phyloP scores from a whole-genome alignment of 1,140 invertebrate genomes.

The Hyposmocoma kahamanoa region DNA sequence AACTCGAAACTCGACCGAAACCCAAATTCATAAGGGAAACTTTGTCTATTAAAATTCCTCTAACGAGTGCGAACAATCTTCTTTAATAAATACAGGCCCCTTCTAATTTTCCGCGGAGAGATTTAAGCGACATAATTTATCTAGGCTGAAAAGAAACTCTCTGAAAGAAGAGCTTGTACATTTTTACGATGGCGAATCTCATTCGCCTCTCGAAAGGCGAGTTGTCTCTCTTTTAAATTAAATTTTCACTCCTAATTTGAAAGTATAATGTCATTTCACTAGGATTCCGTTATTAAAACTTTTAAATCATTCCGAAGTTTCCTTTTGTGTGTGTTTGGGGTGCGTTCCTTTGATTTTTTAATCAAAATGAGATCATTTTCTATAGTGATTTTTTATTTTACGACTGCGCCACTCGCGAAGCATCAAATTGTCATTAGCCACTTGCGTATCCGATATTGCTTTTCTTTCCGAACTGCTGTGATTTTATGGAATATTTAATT shows the following conservation, averaged over 20 bases:
- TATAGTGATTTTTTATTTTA: conserved; percentile 72
- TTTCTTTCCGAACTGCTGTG: conserved; percentile 61
- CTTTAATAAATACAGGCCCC: conserved; percentile 69
- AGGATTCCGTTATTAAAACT: conserved; percentile 74
- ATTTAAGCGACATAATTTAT: conserved; percentile 69
- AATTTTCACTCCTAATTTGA: conserved; percentile 76
- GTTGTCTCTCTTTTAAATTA: conserved; percentile 74
- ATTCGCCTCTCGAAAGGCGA: conserved; percentile 65
- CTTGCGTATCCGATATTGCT: conserved; percentile 68
- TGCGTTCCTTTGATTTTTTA: conserved; percentile 67
- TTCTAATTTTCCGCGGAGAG: conserved; percentile 68
- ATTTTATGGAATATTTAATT: conserved; percentile 63
- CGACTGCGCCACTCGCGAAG: conserved; percentile 54
- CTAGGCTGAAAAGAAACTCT: conserved; percentile 66
- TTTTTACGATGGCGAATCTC: conserved; percentile 67
- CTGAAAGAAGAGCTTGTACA: conserved; percentile 67
- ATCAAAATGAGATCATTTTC: conserved; percentile 70
- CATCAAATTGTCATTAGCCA: conserved; percentile 70
- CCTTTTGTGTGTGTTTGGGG: conserved; percentile 46
- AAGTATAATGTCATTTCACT: conserved; percentile 76
- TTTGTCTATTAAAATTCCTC: conserved; percentile 70
- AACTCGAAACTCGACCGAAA: conserved; percentile 53
- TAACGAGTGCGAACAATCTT: conserved; percentile 65
- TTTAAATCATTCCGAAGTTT: conserved; percentile 73
- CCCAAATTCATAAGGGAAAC: conserved; percentile 68